A percentile compares a stretch with the other conserved stretches of the same genome.
Conservation (phyloP, 2,888 invertebrate species). For the Spodoptera littoralis region DNA sequence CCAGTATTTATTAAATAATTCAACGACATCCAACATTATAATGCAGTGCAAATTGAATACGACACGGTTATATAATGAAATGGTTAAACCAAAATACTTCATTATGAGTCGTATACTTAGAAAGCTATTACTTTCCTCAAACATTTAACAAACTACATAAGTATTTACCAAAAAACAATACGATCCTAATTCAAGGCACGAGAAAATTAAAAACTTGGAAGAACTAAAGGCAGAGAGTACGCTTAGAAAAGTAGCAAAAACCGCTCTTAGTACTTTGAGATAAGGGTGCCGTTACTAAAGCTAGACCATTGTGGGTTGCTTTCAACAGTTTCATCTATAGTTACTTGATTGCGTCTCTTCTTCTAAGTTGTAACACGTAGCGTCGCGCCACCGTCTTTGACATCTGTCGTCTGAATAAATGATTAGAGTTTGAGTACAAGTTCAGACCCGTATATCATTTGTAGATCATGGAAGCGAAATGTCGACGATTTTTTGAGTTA, state of each 20-base stretch:
- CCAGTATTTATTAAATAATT: too few relatives aligned
- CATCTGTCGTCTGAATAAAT: conserved; percentile 48
- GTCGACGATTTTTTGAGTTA: too few relatives aligned
- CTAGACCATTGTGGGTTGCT: conserved; percentile 18
- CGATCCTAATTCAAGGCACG: neutral
- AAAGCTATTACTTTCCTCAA: neutral
- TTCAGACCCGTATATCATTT: conserved; percentile 12
- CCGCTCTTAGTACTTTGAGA: too few relatives aligned
- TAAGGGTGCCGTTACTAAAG: too few relatives aligned
- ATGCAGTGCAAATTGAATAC: too few relatives aligned
- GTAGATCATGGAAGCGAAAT: neutral
- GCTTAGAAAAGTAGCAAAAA: too few relatives aligned
- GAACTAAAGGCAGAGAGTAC: neutral
- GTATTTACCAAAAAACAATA: neutral
- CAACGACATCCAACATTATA: too few relatives aligned
- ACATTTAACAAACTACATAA: neutral
- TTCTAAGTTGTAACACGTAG: conserved; percentile 40
- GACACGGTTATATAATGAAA: too few relatives aligned
- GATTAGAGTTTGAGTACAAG: conserved; percentile 30
- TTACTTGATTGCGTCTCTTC: conserved; percentile 43
- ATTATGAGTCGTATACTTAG: too few relatives aligned
- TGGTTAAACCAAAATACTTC: too few relatives aligned
- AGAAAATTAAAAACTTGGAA: conserved; percentile 23
- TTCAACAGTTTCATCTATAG: conserved; percentile 27
- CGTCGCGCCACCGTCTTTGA: conserved; percentile 23